Evolutionary conservation across 1,140 invertebrate species (phyloP).

Genomic region (Drosophila teissieri): DNA sequence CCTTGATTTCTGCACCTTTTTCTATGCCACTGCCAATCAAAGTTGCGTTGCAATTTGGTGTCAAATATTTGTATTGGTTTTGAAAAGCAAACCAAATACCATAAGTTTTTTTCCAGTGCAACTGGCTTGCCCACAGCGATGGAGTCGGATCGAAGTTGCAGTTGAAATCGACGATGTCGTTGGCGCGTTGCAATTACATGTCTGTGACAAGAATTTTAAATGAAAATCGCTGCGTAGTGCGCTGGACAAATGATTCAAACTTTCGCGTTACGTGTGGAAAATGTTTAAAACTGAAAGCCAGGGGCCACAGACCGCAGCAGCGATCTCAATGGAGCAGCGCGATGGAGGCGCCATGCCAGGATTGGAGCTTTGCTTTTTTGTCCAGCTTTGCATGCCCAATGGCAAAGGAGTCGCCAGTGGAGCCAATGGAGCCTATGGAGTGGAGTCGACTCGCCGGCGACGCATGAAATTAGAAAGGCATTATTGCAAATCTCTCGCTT

Average conservation of each 20-base stretch:
- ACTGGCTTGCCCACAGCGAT: slow-evolving; percentile 10
- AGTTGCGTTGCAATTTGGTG: not conserved
- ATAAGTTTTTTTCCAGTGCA: slow-evolving; percentile 2
- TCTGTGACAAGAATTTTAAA: slow-evolving; percentile 84
- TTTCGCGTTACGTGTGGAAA: slow-evolving; percentile 82
- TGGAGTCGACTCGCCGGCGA: slow-evolving; percentile 38
- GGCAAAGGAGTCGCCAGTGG: slow-evolving; percentile 31
- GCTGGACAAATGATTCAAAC: slow-evolving; percentile 82
- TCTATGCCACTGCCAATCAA: not conserved
- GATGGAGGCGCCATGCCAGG: slow-evolving; percentile 65
- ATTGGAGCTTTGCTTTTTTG: slow-evolving; percentile 32
- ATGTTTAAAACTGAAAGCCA: slow-evolving; percentile 67
- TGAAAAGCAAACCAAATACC: not conserved
- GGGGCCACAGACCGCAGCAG: slow-evolving; percentile 14
- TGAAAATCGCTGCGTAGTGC: slow-evolving; percentile 66
- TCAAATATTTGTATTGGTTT: not conserved
- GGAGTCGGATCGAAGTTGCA: slow-evolving; percentile 43
- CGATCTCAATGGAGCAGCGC: slow-evolving; percentile 55
- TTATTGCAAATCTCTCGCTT: slow-evolving; percentile 78
- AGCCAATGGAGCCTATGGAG: too few species aligned
- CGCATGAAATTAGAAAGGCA: slow-evolving; percentile 83
- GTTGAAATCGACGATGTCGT: slow-evolving; percentile 36
- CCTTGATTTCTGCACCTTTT: too few species aligned
- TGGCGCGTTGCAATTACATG: slow-evolving; percentile 72
- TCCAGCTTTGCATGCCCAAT: slow-evolving; percentile 73